These are phyloP conservation scores for Drosophila neonasuta DNA, from an alignment of 2,888 invertebrate genomes.

Conservation along the genomic window DNA sequence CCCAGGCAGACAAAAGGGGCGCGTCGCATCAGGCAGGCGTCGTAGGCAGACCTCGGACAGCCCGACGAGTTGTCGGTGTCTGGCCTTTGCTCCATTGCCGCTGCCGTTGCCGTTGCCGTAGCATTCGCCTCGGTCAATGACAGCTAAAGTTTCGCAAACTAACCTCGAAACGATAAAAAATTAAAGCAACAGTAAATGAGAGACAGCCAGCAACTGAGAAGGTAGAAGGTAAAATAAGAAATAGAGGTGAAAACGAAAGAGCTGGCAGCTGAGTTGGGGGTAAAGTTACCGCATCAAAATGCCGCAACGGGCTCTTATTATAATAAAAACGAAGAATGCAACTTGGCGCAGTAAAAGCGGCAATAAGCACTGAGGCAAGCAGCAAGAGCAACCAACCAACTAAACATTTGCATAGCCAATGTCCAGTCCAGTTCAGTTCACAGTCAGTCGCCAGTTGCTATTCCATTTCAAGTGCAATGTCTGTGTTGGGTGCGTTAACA, in stretches of 20 bases:
- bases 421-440: slow-evolving; percentile 22
- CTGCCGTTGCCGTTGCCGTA: background rate
- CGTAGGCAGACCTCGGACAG: slow-evolving; percentile 34
- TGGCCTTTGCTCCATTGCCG: slow-evolving; percentile 42
- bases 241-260: background rate
- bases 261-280: background rate
- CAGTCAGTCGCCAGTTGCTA: slow-evolving; percentile 16
- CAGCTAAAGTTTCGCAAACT: slow-evolving; percentile 75
- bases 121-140: slow-evolving; percentile 66
- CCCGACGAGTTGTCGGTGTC: slow-evolving; percentile 38
- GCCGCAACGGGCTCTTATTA: slow-evolving; percentile 73
- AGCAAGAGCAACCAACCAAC: slow-evolving; percentile 3
- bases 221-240: background rate
- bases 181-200: slow-evolving; percentile 65
- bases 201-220: slow-evolving; percentile 13
- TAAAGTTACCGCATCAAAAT: slow-evolving; percentile 67
- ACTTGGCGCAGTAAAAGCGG: slow-evolving; percentile 55
- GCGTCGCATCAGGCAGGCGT: slow-evolving; percentile 14
- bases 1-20: slow-evolving; percentile 33
- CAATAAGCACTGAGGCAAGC: slow-evolving; percentile 37
- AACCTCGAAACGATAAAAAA: slow-evolving; percentile 75
- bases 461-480: slow-evolving; percentile 65
- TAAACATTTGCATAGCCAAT: slow-evolving; percentile 60
- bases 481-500: slow-evolving; percentile 19
- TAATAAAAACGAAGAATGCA: slow-evolving; percentile 68